Percentiles rank a stretch among this genome's conserved stretches.
Evolutionary conservation across 1,140 invertebrate species (phyloP).

Genomic region (Cyclina sinensis): DNA sequence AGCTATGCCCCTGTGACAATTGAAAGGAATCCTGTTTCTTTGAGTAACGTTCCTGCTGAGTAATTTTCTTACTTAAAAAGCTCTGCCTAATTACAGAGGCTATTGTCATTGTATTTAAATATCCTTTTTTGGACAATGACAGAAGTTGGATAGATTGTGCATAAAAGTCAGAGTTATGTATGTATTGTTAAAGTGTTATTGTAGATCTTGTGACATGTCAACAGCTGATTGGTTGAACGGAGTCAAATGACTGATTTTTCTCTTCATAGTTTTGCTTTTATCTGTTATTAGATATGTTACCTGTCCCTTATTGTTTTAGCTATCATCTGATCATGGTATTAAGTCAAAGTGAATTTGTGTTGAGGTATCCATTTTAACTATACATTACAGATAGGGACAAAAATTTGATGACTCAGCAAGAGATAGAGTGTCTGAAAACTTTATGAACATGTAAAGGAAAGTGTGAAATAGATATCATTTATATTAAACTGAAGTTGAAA

Average conservation of each 20-base stretch:
- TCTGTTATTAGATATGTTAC: constrained; percentile 44
- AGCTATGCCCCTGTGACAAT: constrained; percentile 15
- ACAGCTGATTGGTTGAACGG: neutral
- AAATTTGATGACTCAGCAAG: constrained; percentile 11
- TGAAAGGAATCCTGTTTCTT: constrained; percentile 36
- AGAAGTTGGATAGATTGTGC: neutral
- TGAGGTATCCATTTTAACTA: too few relatives aligned
- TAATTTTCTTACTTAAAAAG: neutral
- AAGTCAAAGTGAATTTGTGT: too few relatives aligned
- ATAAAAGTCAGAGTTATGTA: constrained; percentile 18
- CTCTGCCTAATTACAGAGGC: neutral
- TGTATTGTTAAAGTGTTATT: neutral
- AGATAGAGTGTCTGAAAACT: neutral
- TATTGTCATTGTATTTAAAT: constrained; percentile 38
- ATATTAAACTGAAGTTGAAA: too few relatives aligned
- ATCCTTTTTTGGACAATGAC: constrained; percentile 16
- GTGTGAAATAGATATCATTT: too few relatives aligned
- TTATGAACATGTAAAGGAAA: too few relatives aligned
- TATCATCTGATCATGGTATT: constrained; percentile 7
- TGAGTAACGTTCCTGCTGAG: constrained; percentile 29
- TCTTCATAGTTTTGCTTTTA: constrained; percentile 7
- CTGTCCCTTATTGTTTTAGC: constrained; percentile 33
- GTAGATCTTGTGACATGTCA: neutral
- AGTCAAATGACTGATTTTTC: neutral
- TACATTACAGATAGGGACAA: neutral